These are phyloP conservation scores for Apamea crenata DNA, from an alignment of 2,888 invertebrate genomes.

Conservation along the genomic window DNA sequence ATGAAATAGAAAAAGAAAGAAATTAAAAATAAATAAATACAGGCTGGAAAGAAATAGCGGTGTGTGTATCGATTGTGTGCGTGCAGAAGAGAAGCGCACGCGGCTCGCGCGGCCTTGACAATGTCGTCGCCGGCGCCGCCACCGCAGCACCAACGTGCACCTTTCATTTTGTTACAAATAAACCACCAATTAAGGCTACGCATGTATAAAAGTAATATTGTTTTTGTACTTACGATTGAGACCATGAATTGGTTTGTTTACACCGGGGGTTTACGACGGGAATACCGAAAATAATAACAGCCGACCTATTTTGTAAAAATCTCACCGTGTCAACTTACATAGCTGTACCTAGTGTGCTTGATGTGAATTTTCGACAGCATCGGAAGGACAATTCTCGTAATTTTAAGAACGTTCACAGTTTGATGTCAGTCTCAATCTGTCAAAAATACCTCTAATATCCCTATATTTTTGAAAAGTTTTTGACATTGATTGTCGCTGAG, in stretches of 20 bases:
- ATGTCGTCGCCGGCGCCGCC: constrained; percentile 76
- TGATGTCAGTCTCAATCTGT: too few relatives aligned
- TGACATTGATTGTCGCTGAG: too few relatives aligned
- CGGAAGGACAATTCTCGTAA: too few relatives aligned
- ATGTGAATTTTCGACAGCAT: neutral
- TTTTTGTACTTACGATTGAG: neutral
- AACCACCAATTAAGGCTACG: neutral
- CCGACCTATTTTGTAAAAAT: neutral
- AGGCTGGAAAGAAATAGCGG: constrained; percentile 62
- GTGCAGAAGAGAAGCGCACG: constrained; percentile 66
- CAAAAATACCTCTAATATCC: too few relatives aligned
- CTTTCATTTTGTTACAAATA: constrained; percentile 63
- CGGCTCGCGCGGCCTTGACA: constrained; percentile 85
- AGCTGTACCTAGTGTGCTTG: neutral
- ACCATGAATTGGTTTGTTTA: neutral
- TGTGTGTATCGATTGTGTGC: constrained; percentile 73
- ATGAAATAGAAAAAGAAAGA: neutral
- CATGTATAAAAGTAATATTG: neutral
- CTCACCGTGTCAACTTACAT: neutral
- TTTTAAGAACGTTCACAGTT: too few relatives aligned
- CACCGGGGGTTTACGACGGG: too few relatives aligned
- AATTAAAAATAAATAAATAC: neutral
- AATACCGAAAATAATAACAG: neutral
- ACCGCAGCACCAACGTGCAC: constrained; percentile 35
- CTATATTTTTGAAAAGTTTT: too few relatives aligned